A percentile compares a stretch with the other conserved stretches of the same genome.
These are phyloP conservation scores for Calliphora vomitoria DNA, from an alignment of 2,888 invertebrate genomes.

Conservation along the genomic window DNA sequence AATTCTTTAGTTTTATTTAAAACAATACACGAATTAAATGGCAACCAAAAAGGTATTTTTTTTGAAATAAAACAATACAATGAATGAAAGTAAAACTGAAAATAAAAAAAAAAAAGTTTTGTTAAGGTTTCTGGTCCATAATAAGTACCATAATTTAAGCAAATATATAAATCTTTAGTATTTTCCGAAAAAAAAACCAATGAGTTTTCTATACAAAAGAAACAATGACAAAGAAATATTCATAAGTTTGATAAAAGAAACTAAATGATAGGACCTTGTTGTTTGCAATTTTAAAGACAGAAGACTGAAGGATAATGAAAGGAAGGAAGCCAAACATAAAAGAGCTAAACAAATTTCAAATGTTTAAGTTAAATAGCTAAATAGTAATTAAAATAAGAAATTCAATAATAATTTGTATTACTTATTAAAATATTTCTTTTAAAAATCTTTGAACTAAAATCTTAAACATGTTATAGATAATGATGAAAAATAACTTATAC, in stretches of 20 bases:
- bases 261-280: background rate
- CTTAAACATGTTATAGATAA: too few relatives aligned
- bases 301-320: background rate
- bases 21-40: background rate
- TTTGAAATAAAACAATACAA: background rate
- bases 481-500: too few relatives aligned
- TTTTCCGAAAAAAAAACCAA: background rate
- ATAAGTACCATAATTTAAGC: background rate
- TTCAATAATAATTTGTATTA: too few relatives aligned
- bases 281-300: background rate
- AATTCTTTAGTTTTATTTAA: conserved; percentile 11
- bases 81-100: background rate
- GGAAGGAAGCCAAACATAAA: too few relatives aligned
- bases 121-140: background rate
- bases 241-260: background rate
- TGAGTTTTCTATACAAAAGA: too few relatives aligned
- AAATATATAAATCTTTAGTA: background rate
- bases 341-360: too few relatives aligned
- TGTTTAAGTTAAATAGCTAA: too few relatives aligned
- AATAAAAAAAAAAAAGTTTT: background rate
- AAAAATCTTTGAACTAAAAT: too few relatives aligned
- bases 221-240: too few relatives aligned
- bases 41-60: background rate
- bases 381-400: too few relatives aligned
- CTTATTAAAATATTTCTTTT: too few relatives aligned